Base-by-base conservation (phyloP, 2,797 vertebrate species). In the Malacoctenus gilli region DNA sequence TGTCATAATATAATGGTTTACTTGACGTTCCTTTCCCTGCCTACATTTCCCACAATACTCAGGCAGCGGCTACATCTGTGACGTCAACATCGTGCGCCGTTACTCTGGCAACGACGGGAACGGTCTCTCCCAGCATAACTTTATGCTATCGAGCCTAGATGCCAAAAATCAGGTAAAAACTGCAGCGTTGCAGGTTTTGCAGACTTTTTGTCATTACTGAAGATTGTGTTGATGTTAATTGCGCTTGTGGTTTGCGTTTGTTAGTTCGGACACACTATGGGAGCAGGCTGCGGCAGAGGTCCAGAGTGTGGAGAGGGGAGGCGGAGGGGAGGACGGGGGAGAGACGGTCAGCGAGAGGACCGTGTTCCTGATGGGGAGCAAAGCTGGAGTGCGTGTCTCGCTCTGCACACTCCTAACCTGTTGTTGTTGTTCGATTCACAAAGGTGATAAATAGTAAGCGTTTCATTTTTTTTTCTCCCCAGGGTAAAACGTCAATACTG, bases 401-500 rank as follows among this genome's bases (percentile, higher is more conserved):
- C 25, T 28, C 2, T 5, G 16, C 35, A 28, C 25, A 28, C 9
- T 28, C 25, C 25, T 9, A 28, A 5, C 25, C 1, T 28, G 25
- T 9, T 28, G 25, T 28, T 6, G 9, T 6, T 28, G 25, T 6
- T 9, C 36, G 28, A 30, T 15, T 13, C n/a, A n/a, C n/a, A n/a
- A n/a, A n/a, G n/a, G n/a, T n/a, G n/a, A n/a, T n/a, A n/a, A n/a
- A n/a, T n/a, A 2, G 15, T 46, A 16, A 53, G 5, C 2, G n/a
- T 21, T 5, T 16, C 5, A 0, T 42, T 20, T 40, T 14, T 21
- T 54, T 40, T 12, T 21, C 19, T 71, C 84, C 85, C 38, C 59
- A 98, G 97, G 97, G 96, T 51, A 99, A 99, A 89, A 97, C 95
- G 28, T 94, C 95, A 16, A 92, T 98, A 87, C 91, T 98, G 44